These are phyloP conservation scores for Novumbra hubbsi DNA, from an alignment of 2,797 vertebrate genomes.

Conservation along the genomic window DNA sequence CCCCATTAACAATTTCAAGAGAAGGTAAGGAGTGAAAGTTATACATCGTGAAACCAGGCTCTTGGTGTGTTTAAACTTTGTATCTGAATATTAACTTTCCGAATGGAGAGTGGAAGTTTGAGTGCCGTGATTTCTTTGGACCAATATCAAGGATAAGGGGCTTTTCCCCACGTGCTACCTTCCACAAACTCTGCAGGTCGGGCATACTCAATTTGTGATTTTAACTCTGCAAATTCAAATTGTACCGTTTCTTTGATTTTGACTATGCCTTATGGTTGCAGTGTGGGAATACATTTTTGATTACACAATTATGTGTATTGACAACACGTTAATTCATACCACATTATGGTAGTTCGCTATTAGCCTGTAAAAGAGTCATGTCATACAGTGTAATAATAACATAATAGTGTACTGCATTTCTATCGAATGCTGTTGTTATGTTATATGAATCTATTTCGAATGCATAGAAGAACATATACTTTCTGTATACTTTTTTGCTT, in stretches of 20 bases:
- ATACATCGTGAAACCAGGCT: slow-evolving; percentile 9
- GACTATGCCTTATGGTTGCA: neutral
- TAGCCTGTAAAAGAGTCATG: neutral
- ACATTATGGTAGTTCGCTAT: neutral
- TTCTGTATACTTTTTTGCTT: neutral
- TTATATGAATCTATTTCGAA: neutral
- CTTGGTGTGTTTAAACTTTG: slow-evolving; percentile 28
- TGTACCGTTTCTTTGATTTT: neutral
- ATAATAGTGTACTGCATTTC: neutral
- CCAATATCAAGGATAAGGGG: slow-evolving; percentile 46
- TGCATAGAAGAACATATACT: neutral
- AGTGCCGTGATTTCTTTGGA: slow-evolving; percentile 69
- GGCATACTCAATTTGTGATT: slow-evolving; percentile 8
- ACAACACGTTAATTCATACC: neutral
- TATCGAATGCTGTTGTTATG: neutral
- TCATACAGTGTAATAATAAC: too few species aligned
- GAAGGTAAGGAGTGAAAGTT: slow-evolving; percentile 21
- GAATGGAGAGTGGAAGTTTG: slow-evolving; percentile 49
- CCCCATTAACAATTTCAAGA: slow-evolving; percentile 19
- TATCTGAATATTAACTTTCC: slow-evolving; percentile 13
- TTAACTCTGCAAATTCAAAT: neutral
- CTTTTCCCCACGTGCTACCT: slow-evolving; percentile 64
- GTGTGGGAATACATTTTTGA: neutral
- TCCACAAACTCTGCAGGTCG: slow-evolving; percentile 38
- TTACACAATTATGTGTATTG: neutral